Evolutionary conservation across 2,888 invertebrate genomes (phyloP), one percentile per base, ranked within the genome.

Genomic region (Troglohyphantes excavatus): DNA sequence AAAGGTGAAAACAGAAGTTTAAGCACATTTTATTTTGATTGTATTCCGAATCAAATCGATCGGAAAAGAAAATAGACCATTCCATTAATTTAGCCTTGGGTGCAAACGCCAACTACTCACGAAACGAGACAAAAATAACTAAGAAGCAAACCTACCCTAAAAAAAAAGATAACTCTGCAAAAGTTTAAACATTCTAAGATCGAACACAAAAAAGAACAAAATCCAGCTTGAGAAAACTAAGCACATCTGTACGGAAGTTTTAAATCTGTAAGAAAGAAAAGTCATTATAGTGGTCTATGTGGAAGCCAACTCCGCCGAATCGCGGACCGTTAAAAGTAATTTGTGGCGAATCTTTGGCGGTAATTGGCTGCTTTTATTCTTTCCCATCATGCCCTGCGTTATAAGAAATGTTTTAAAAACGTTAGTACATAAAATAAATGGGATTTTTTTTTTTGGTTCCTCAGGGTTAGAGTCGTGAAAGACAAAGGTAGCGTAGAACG

Each of bases 241-340:
- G 81, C 11, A 68, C 63, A 43, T 46, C 26, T 83, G 39, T 83
- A 72, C 83, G 83, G 67, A 84, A 75, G 84, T 84, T 84, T 84
- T 84, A 84, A 84, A 84, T 75, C 75, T 29, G 39, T 3, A 61
- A 19, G 33, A 68, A 78, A 72, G 61, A 70, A 75, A 84, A 84
- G 84, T 84, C 84, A 67, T 84, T 84, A 84, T 39, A 46, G 33
- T 9, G 21, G 33, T 39, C 19, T 65, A 46, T 21, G 33, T 43
- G n/a, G 29, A 73, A 73, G 9, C 61, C 67, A 21, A 59, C 65
- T 75, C 29, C 23, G 26, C 33, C 61, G 46, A 65, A 65, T 59
- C 73, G 46, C 23, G 63, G 63, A 53, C 29, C 84, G 84, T 75
- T 75, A 84, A 84, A 75, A 84, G 84, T 75, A 84, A 84, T 84